Base-by-base conservation (phyloP, 2,888 invertebrate genomes). In the Parnassius smintheus region DNA sequence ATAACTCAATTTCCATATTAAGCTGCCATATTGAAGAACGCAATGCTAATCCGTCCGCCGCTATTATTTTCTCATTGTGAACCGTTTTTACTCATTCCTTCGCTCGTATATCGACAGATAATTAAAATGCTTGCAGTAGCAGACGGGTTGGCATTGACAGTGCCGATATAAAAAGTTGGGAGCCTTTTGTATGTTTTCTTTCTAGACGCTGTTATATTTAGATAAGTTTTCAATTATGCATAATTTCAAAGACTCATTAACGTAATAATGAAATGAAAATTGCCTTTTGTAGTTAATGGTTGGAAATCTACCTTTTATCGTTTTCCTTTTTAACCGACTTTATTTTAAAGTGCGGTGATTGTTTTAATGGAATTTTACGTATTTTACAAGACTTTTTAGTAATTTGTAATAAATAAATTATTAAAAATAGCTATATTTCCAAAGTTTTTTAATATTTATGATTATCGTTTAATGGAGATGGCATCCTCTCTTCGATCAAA, bases 111-210 rank as follows among this genome's bases (percentile, higher is more conserved):
- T 82, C 77, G 77, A 72, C 70, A 73, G 77, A 82, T 85, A 86
- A 86, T 85, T 85, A 86, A 85, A 86, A 86, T 83, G 75, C 81
- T 75, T 69, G 77, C 76, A 70, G 80, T 76, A 75, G 70, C 76
- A 70, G 66, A 69, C 69, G 66, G 70, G 61, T 50, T 56, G 56
- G 25, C 55, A 50, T 50, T 56, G 56, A 18, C 55, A 50, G 11
- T 54, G 53, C 62, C 48, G 45, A 51, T 62, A 60, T 65, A 69
- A 69, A 67, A 65, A 63, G 62, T 56, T 53, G 56, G 54, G 58
- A 46, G 65, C 63, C 61, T 63, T 48, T 56, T 67, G 59, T 66
- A 62, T 55, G 65, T 68, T 70, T 69, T 69, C 61, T 49, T 49
- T 13, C 57, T 62, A 52, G 64, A 51, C 53, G 42, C 59, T 60